Percentiles rank a stretch among this genome's conserved stretches.
Conservation (phyloP, 1,140 invertebrate genomes). For the Caenorhabditis briggsae region DNA sequence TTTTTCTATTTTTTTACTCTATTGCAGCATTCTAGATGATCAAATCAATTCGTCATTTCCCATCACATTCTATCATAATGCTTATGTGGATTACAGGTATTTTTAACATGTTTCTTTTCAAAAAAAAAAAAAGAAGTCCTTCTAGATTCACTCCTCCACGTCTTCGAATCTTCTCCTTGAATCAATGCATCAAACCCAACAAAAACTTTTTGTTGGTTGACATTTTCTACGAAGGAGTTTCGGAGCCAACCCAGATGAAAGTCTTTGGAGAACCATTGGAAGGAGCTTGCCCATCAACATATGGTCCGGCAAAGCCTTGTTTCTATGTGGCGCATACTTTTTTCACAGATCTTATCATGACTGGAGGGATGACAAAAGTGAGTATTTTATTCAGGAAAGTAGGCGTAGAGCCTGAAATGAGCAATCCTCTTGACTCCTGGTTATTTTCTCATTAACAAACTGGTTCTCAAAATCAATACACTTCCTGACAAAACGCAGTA, state of each 20-base stretch:
- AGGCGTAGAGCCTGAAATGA: too few species aligned
- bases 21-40: neutral
- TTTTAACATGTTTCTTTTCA: neutral
- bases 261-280: neutral
- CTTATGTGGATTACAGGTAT: slow-evolving; percentile 34
- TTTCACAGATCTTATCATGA: neutral
- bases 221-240: neutral
- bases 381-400: too few species aligned
- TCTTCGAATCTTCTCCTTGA: neutral
- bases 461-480: too few species aligned
- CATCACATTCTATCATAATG: slow-evolving; percentile 22
- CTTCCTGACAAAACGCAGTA: too few species aligned
- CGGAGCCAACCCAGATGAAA: neutral
- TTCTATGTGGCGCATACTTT: slow-evolving; percentile 20
- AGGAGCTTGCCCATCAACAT: neutral
- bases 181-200: neutral
- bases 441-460: too few species aligned
- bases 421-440: too few species aligned
- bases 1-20: neutral
- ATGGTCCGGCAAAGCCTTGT: neutral
- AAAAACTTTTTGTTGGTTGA: neutral
- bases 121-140: neutral
- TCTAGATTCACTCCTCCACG: neutral
- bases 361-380: neutral
- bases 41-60: slow-evolving; percentile 15